phyloP scores from a whole-genome alignment of 2,113 vertebrate genomes.

The Halichoerus grypus region DNA sequence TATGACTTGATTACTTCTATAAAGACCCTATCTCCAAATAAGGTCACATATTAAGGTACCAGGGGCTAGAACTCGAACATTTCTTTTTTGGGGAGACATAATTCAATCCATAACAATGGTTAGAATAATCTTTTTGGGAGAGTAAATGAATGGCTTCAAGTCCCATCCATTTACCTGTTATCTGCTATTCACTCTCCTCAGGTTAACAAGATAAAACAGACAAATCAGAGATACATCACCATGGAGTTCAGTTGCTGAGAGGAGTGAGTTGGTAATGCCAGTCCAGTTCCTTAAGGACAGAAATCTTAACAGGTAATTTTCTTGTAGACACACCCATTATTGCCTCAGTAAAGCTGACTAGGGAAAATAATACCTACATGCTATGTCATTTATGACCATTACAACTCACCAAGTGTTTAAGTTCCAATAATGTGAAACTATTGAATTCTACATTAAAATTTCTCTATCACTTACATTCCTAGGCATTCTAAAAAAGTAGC shows the following conservation, averaged over 20 bases:
- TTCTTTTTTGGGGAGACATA: neutral
- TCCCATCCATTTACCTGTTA: neutral
- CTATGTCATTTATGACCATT: neutral
- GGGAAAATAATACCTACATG: neutral
- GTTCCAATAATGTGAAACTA: neutral
- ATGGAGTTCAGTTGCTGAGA: neutral
- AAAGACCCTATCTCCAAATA: neutral
- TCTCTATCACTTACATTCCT: neutral
- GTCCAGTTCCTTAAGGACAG: neutral
- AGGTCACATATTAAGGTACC: neutral
- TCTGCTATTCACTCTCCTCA: neutral
- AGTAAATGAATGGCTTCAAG: neutral
- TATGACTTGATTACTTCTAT: neutral
- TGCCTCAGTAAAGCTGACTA: neutral
- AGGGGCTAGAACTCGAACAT: neutral
- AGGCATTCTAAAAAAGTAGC: neutral
- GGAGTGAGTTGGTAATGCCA: neutral
- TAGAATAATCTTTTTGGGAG: neutral
- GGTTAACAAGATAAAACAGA: conserved; percentile 26
- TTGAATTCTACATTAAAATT: neutral
- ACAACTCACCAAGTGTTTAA: neutral
- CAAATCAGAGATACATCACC: neutral
- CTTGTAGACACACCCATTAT: neutral
- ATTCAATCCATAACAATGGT: neutral
- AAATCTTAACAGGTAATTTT: neutral